These are phyloP conservation scores for Todiramphus saurophagus DNA, from an alignment of 2,113 vertebrate genomes.

Conservation along the genomic window DNA sequence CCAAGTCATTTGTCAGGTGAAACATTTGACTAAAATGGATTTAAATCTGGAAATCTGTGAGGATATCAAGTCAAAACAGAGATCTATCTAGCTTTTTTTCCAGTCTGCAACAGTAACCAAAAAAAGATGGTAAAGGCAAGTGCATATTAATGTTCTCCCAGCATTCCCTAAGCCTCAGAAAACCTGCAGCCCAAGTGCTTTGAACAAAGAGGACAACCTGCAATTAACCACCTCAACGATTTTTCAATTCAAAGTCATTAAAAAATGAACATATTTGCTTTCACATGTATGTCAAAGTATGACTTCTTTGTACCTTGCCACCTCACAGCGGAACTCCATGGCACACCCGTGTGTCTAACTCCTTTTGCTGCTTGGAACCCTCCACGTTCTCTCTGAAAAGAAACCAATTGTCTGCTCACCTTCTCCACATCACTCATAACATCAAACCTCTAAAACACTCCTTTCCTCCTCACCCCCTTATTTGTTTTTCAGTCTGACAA, in stretches of 20 bases:
- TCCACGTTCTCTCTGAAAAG: background rate
- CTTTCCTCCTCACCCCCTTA: background rate
- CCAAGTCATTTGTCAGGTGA: background rate
- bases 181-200: background rate
- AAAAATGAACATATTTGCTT: background rate
- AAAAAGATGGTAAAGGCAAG: background rate
- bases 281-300: fast-evolving
- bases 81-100: background rate
- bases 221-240: background rate
- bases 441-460: background rate
- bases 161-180: background rate
- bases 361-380: background rate
- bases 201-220: background rate
- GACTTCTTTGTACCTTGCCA: background rate
- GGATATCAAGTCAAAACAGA: background rate
- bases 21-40: background rate
- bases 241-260: background rate
- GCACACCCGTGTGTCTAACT: fast-evolving
- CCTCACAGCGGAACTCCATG: fast-evolving
- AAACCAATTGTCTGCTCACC: background rate
- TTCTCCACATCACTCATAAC: background rate
- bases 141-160: background rate
- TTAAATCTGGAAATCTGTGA: background rate
- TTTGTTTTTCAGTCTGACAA: background rate
- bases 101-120: background rate